Evolutionary conservation across 2,888 invertebrate genomes (phyloP).

Genomic region (Pterobdella sp.): DNA sequence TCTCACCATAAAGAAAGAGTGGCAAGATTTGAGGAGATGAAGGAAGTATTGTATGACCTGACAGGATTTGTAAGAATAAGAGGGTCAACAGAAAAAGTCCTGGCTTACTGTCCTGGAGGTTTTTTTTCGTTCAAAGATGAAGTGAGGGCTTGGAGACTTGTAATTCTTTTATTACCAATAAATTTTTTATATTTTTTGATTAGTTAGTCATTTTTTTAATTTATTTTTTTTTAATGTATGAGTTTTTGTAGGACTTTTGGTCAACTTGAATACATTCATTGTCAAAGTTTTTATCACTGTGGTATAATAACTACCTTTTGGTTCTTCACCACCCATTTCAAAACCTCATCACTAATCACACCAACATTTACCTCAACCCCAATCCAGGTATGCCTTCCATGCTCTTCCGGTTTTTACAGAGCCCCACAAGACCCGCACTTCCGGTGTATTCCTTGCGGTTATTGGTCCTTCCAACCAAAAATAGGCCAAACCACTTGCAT

Average conservation of each 20-base stretch:
- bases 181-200: no score
- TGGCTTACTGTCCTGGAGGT: constrained; percentile 5
- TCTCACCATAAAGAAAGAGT: background rate
- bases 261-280: no score
- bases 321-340: no score
- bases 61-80: background rate
- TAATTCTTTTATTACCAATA: no score
- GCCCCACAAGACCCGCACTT: background rate
- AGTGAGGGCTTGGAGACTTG: no score
- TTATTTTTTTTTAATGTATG: no score
- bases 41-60: background rate
- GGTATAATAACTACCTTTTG: no score
- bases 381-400: constrained; percentile 29
- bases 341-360: no score
- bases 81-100: background rate
- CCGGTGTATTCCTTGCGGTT: constrained; percentile 5
- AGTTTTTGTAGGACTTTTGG: no score
- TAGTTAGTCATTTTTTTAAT: no score
- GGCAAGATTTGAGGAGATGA: background rate
- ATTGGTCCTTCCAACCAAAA: constrained; percentile 18
- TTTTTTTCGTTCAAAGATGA: constrained; percentile 10
- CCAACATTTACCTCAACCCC: no score
- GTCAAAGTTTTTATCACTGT: no score
- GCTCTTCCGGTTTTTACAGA: constrained; percentile 21
- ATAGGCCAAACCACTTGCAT: background rate